Percentiles rank a stretch among this genome's conserved stretches.
phyloP scores from a whole-genome alignment of 2,888 invertebrate genomes.

The Chrysolina americana region DNA sequence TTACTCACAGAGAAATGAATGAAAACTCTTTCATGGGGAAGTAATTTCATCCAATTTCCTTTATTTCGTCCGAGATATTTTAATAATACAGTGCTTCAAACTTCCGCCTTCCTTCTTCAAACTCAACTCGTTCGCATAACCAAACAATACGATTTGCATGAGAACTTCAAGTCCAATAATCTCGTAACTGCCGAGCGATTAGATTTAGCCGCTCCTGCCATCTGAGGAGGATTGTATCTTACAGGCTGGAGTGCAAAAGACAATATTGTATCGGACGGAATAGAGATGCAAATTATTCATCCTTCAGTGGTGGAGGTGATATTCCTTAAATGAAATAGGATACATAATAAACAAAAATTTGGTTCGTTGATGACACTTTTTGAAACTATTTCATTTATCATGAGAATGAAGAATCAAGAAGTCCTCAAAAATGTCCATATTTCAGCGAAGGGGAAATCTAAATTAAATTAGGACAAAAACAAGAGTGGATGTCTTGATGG shows the following conservation, averaged over 20 bases:
- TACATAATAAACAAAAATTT: too few species aligned
- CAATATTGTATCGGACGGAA: neutral
- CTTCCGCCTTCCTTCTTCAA: slow-evolving; percentile 27
- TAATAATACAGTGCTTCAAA: slow-evolving; percentile 34
- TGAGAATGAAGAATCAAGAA: too few species aligned
- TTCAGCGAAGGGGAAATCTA: too few species aligned
- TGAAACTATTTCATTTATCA: too few species aligned
- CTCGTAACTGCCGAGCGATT: slow-evolving; percentile 18
- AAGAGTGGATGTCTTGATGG: too few species aligned
- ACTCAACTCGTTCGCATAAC: slow-evolving; percentile 23
- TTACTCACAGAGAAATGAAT: neutral
- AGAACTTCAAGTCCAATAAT: slow-evolving; percentile 38
- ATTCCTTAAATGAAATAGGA: too few species aligned
- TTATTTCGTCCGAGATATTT: slow-evolving; percentile 39
- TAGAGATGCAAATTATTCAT: neutral
- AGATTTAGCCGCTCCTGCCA: neutral
- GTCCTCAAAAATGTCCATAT: too few species aligned
- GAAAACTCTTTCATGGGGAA: neutral
- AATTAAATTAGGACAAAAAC: too few species aligned
- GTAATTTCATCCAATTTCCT: slow-evolving; percentile 27
- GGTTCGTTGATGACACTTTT: too few species aligned
- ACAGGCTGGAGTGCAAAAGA: neutral
- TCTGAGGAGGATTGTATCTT: neutral
- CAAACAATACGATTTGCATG: slow-evolving; percentile 41
- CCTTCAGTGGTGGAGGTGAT: too few species aligned